Percentiles rank a stretch among this genome's conserved stretches.
Conservation (phyloP, 1,140 invertebrate species). For the Micrasema minimum region DNA sequence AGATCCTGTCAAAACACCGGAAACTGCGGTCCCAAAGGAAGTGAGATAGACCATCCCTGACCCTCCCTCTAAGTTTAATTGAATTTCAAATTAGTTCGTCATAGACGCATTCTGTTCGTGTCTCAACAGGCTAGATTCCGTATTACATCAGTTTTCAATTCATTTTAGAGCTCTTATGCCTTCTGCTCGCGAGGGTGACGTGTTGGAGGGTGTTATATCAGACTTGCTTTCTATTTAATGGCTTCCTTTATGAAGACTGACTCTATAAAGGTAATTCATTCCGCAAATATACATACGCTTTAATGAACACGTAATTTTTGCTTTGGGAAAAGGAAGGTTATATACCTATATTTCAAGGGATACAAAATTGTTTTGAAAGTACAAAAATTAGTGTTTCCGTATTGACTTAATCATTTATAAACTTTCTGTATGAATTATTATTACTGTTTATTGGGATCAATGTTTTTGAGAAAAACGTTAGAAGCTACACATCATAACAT, state of each 20-base stretch:
- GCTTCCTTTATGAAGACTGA: conserved; percentile 29
- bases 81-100: conserved; percentile 54
- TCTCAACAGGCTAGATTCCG: conserved; percentile 19
- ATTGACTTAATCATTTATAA: too few relatives aligned
- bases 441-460: too few relatives aligned
- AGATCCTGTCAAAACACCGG: too few relatives aligned
- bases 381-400: too few relatives aligned
- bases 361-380: too few relatives aligned
- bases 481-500: too few relatives aligned
- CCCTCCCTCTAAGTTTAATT: conserved; percentile 49
- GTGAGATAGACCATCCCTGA: conserved; percentile 6
- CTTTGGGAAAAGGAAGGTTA: too few relatives aligned
- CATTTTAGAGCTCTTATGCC: conserved; percentile 24
- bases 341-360: too few relatives aligned
- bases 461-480: too few relatives aligned
- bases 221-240: conserved; percentile 20
- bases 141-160: conserved; percentile 16
- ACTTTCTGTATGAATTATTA: too few relatives aligned
- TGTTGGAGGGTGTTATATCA: conserved; percentile 17
- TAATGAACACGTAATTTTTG: too few relatives aligned
- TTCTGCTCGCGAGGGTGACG: conserved; percentile 15
- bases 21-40: not conserved
- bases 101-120: conserved; percentile 41
- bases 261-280: conserved; percentile 24
- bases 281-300: conserved; percentile 5